phyloP scores from a whole-genome alignment of 2,113 vertebrate genomes.

The Thalassarche chlororhynchos region DNA sequence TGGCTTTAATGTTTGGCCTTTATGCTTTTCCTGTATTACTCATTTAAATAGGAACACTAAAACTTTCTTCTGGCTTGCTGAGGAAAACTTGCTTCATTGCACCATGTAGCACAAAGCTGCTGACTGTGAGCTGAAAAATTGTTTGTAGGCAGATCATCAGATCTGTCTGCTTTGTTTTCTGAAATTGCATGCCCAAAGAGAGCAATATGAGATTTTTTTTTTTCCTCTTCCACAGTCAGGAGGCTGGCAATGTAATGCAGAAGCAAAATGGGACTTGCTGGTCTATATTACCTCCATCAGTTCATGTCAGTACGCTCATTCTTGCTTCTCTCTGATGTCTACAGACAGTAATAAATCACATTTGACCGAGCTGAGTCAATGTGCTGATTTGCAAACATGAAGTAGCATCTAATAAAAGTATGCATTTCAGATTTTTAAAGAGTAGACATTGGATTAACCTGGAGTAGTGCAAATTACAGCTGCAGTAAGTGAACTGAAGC shows the following conservation, averaged over 20 bases:
- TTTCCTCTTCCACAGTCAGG: background rate
- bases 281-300: background rate
- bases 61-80: background rate
- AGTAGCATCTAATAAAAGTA: background rate
- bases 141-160: background rate
- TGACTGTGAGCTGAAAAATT: background rate
- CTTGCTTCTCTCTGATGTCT: background rate
- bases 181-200: background rate
- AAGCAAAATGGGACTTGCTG: background rate
- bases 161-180: background rate
- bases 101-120: background rate
- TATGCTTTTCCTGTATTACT: background rate
- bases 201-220: background rate
- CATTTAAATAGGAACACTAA: background rate
- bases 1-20: background rate
- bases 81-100: background rate
- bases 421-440: background rate
- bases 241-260: background rate
- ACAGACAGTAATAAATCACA: constrained; percentile 20
- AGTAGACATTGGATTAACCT: background rate
- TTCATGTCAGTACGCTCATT: background rate
- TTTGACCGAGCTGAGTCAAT: background rate
- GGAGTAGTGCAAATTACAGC: background rate
- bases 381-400: background rate
- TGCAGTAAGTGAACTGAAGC: background rate